Evolutionary conservation across 1,140 invertebrate genomes (phyloP).

Genomic region (Drosophila gunungcola): DNA sequence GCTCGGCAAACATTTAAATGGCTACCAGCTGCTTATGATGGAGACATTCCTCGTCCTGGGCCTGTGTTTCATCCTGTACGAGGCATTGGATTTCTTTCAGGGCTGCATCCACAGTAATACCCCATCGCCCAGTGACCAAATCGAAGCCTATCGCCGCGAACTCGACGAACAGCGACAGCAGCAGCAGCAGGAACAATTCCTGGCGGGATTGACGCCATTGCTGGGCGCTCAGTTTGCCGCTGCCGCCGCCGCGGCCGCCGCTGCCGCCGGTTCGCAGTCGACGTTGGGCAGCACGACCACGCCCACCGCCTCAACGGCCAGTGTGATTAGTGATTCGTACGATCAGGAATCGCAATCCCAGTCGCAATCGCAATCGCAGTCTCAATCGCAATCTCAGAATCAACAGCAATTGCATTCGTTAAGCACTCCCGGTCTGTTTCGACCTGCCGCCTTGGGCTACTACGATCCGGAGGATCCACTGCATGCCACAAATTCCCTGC

Average conservation of each 20-base stretch:
- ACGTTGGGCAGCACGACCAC: constrained; percentile 66
- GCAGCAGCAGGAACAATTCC: constrained; percentile 83
- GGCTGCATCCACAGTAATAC: constrained; percentile 83
- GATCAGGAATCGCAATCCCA: constrained; percentile 68
- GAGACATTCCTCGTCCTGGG: constrained; percentile 85
- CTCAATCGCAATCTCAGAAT: constrained; percentile 58
- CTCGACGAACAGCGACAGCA: constrained; percentile 84
- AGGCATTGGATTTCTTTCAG: constrained; percentile 85
- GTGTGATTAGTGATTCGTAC: constrained; percentile 70
- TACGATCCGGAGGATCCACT: constrained; percentile 77
- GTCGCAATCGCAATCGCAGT: constrained; percentile 55
- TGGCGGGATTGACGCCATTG: constrained; percentile 75
- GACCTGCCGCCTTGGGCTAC: constrained; percentile 63
- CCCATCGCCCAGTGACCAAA: constrained; percentile 76
- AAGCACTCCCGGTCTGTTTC: constrained; percentile 70
- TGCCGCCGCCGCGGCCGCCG: constrained; percentile 69
- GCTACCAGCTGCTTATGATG: constrained; percentile 84
- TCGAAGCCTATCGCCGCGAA: constrained; percentile 83
- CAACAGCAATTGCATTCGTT: constrained; percentile 64
- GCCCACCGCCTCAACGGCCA: constrained; percentile 70
- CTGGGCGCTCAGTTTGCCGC: constrained; percentile 77
- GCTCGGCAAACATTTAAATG: constrained; percentile 62
- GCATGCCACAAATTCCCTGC: constrained; percentile 79
- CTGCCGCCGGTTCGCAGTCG: constrained; percentile 66
- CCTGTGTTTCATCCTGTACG: constrained; percentile 85